Conservation (phyloP, 2,113 vertebrate genomes). For the Otus sunia region DNA sequence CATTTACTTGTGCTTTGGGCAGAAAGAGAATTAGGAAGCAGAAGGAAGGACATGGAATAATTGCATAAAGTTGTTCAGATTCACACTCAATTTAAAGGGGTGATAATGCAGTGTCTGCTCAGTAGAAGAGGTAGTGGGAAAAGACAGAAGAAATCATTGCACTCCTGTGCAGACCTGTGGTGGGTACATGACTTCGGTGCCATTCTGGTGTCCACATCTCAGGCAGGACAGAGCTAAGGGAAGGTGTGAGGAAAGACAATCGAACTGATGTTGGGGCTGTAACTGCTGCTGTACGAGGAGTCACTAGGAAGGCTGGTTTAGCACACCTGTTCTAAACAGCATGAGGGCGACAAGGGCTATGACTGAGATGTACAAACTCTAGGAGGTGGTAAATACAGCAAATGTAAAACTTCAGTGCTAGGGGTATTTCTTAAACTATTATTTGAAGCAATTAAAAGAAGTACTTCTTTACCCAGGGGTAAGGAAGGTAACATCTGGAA, state of each 20-base stretch:
- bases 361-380: neutral
- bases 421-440: neutral
- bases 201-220: neutral
- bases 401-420: neutral
- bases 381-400: neutral
- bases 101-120: neutral
- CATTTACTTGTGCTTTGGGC: neutral
- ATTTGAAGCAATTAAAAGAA: neutral
- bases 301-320: neutral
- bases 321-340: neutral
- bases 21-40: neutral
- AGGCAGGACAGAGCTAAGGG: neutral
- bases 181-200: neutral
- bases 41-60: neutral
- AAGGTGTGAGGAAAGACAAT: neutral
- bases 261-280: neutral
- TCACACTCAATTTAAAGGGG: neutral
- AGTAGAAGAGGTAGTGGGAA: neutral
- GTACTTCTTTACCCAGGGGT: neutral
- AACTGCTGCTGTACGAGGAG: neutral
- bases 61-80: fast-evolving
- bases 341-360: neutral
- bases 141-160: neutral
- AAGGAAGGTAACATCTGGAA: neutral
- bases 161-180: neutral